Base-by-base conservation (phyloP, 2,797 vertebrate genomes). In the Myotis findleyi region DNA sequence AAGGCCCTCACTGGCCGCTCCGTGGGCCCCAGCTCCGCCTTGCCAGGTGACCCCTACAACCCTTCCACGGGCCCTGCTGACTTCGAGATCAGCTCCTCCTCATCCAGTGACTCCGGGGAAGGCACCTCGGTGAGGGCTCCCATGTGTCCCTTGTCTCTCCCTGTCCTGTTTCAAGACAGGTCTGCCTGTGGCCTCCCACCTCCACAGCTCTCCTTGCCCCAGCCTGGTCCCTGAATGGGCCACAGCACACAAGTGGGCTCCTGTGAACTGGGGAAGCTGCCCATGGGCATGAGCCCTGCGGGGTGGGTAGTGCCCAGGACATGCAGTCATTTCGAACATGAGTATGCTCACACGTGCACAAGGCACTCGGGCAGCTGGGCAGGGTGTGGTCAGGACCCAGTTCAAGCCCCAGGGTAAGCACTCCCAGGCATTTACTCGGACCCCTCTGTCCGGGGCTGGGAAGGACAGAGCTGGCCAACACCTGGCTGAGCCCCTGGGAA, bases 21-120 rank as follows among this genome's bases (percentile, higher is more conserved):
- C 1, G 97, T 99, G 98, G 99, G 98, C 95, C 99, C 99, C 96
- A 99, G 99, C 97, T 99, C 99, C 23, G 99, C 99, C 23, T 98
- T 99, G 96, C 99, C 99, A 0, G 99, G 99, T 89, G 99, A 99
- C 90, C 97, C 99, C 72, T 99, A 99, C 96, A 99, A 99, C 98
- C 99, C 99, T 30, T 98, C 99, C 7, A 99, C 98, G 96, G 99
- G 99, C 97, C 97, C 98, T 81, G 97, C 98, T 69, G 98, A 98
- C 98, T 99, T 99, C 96, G 97, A 98, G 91, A 98, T 98, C 95
- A 97, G 98, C 53, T 95, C 97, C 0, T 94, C 98, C 0, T 89
- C 98, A 44, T 97, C 98, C 93, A 98, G 98, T 0, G 98, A 98
- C 96, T 98, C 98, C 0, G 98, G 98, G 49, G 98, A 98, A 97